A percentile compares a stretch with the other conserved stretches of the same genome.
These are phyloP conservation scores for Lasioglossum albipes DNA, from an alignment of 1,140 invertebrate species.

Conservation along the genomic window DNA sequence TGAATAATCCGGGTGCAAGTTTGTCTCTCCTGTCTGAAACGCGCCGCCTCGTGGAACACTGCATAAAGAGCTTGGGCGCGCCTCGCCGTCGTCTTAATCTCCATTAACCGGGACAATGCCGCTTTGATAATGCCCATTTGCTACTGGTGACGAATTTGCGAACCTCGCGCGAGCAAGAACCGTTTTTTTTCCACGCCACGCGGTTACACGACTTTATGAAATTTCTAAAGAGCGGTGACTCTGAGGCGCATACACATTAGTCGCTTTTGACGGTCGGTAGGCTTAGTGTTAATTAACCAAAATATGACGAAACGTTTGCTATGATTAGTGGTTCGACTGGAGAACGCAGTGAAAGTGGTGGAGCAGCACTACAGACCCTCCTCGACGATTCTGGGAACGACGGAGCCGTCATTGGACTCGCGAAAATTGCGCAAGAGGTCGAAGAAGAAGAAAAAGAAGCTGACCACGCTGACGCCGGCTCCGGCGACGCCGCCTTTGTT, in stretches of 20 bases:
- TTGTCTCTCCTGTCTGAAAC: background rate
- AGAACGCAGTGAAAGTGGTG: background rate
- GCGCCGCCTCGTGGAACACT: background rate
- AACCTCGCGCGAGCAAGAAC: background rate
- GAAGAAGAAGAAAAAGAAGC: conserved; percentile 69
- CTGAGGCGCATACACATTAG: too few relatives aligned
- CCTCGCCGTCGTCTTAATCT: conserved; percentile 39
- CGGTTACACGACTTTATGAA: too few relatives aligned
- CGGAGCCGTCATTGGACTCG: conserved; percentile 24
- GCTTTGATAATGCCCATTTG: conserved; percentile 39
- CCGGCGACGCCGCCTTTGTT: conserved; percentile 30
- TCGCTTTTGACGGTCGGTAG: too few relatives aligned
- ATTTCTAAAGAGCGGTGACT: too few relatives aligned
- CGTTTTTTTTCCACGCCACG: too few relatives aligned
- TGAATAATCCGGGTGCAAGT: conserved; percentile 42
- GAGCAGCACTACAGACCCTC: conserved; percentile 53
- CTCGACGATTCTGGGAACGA: conserved; percentile 9
- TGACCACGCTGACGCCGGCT: conserved; percentile 39
- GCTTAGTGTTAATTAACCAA: too few relatives aligned
- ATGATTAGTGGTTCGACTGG: too few relatives aligned
- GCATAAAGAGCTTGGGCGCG: conserved; percentile 26
- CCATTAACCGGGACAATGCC: conserved; percentile 40
- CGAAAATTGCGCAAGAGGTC: conserved; percentile 51
- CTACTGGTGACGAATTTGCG: conserved; percentile 23
- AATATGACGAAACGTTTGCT: too few relatives aligned